Percentiles rank a stretch among this genome's conserved stretches.
Evolutionary conservation across 2,797 vertebrate species (phyloP).

Genomic region (Takifugu rubripes): DNA sequence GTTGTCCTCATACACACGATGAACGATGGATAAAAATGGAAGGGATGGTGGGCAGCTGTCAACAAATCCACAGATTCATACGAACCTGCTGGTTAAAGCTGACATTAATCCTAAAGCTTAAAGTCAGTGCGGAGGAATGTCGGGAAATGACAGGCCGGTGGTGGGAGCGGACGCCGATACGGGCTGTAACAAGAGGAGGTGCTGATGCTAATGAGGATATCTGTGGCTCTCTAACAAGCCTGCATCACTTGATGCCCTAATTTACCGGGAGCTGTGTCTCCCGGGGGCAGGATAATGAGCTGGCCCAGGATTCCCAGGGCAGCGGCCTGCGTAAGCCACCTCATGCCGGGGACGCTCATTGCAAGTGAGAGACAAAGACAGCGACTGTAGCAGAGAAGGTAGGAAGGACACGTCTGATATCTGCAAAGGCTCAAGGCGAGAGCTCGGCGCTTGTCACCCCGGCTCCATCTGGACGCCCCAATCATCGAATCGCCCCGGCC

Average conservation of each 20-base stretch:
- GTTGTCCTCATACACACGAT: conserved; percentile 22
- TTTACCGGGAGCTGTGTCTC: conserved; percentile 68
- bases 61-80: conserved; percentile 55
- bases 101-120: conserved; percentile 71
- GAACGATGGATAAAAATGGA: conserved; percentile 49
- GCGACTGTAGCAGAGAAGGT: conserved; percentile 16
- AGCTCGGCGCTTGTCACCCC: conserved; percentile 57
- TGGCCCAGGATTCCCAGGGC: conserved; percentile 66
- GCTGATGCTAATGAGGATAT: conserved; percentile 69
- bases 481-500: conserved; percentile 64
- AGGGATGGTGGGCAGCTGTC: conserved; percentile 57
- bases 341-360: conserved; percentile 49
- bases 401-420: conserved; percentile 46
- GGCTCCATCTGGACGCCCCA: conserved; percentile 67
- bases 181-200: conserved; percentile 66
- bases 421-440: conserved; percentile 28
- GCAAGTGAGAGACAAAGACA: conserved; percentile 35
- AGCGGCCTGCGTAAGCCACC: conserved; percentile 70
- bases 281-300: conserved; percentile 71
- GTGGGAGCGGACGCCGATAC: conserved; percentile 51
- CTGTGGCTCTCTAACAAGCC: conserved; percentile 67
- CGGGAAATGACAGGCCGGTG: conserved; percentile 32
- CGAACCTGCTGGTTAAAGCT: conserved; percentile 57
- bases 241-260: conserved; percentile 63
- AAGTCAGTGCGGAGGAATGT: conserved; percentile 54